Conservation (phyloP, 2,113 vertebrate species). For the Gallinago jamesoni region DNA sequence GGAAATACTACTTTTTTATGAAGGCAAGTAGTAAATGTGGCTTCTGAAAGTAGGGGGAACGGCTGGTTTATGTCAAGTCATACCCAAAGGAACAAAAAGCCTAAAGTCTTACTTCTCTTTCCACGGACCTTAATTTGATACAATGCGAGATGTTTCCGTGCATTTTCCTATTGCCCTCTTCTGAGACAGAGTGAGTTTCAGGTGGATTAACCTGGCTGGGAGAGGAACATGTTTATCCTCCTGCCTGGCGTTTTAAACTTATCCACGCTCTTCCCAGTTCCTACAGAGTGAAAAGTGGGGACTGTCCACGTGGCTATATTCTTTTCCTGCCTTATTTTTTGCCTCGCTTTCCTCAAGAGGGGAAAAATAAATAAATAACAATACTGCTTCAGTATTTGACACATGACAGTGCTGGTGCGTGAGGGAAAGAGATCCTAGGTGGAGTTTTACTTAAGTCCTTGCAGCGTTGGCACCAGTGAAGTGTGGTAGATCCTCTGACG, state of each 20-base stretch:
- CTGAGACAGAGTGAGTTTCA: neutral
- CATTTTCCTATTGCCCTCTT: conserved; percentile 25
- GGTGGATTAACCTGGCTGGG: neutral
- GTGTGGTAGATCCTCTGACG: neutral
- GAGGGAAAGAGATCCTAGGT: neutral
- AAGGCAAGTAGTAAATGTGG: neutral
- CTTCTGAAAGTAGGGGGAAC: neutral
- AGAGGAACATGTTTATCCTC: neutral
- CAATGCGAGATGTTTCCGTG: neutral
- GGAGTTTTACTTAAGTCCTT: neutral
- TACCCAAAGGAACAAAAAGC: neutral
- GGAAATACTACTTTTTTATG: conserved; percentile 17
- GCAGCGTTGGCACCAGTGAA: neutral
- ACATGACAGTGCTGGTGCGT: neutral
- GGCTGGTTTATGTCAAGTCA: neutral
- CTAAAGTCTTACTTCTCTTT: conserved; percentile 16
- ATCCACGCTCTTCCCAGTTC: neutral
- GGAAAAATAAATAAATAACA: neutral
- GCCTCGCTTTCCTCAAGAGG: neutral
- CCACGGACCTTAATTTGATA: neutral
- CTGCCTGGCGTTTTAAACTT: neutral
- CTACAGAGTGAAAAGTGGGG: neutral
- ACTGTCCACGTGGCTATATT: neutral
- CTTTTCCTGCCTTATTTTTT: neutral
- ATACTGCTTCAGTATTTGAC: neutral